Base-by-base conservation (phyloP, 1,140 invertebrate genomes). In the Ceratina japonica region DNA sequence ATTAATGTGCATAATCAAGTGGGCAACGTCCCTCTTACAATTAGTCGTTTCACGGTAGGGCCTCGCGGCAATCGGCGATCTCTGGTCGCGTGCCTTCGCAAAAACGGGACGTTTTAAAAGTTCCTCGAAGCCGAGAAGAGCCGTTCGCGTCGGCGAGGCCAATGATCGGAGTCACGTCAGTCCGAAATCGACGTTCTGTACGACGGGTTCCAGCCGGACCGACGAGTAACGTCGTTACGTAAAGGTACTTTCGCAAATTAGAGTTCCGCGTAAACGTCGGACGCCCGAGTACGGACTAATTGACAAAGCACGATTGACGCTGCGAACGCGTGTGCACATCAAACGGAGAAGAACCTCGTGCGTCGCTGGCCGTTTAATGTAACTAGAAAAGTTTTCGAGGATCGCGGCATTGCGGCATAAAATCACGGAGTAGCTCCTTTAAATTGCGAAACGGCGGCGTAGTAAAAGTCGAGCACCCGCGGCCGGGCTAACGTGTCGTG, bases 161-260 rank as follows among this genome's bases (percentile, higher is more conserved):
- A 73, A 79, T 54, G 76, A 16, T 65, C 69, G 76, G n/a, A 37
- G 59, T 79, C 69, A 65, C 76, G 70, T 65, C 31, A 79, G 52
- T 20, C 18, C 13, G 13, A 63, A 64, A 71, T 20, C 44, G 22
- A 79, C 64, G 22, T 59, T 58, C 73, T 58, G 31, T 73, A 70
- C 70, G 59, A 79, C 62, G 20, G 12, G 52, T 64, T 65, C 24
- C 49, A 56, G 68, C 51, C 7, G 10, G 7, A 24, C 12, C 20
- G 20, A 37, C 16, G 22, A 8, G 15, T 5, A 16, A 51, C 8
- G 18, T 22, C 52, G 3, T 62, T 76, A 68, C 73, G 27, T 63
- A 80, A 75, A 62, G 49, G 49, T 27, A 58, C 64, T 75, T 54
- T 54, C 37, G 62, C 37, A 66, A 51, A 66, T 74, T 65, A 49